Base-by-base conservation (phyloP, 1,140 invertebrate species). In the Drosophila persimilis region DNA sequence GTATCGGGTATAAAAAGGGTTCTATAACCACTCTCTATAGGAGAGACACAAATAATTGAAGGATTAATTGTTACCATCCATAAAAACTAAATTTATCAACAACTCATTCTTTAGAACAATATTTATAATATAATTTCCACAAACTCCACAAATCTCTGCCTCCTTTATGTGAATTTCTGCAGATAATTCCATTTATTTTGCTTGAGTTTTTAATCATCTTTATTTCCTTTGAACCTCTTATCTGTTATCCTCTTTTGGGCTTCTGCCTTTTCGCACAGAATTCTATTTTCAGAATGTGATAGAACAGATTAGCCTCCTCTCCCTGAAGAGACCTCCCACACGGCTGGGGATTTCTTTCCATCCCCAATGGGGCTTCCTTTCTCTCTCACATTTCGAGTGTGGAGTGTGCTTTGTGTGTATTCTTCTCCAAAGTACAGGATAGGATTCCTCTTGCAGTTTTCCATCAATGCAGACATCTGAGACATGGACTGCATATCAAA, bases 401-500 rank as follows among this genome's bases (percentile, higher is more conserved):
- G 51, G 51, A 31, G 44, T 56, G 31, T 67, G 67, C 45, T 69
- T 56, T 69, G 63, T 50, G 52, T 43, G 56, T 69, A 17, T 50
- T 11, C 47, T 17, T 15, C 8, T 50, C 17, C 39, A 57, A 11
- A 41, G 29, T 51, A 48, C 31, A 55, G 26, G 59, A 50, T 39
- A 5, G 43, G 50, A 70, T 15, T 55, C 48, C 57, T 71, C 51
- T 47, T 76, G 70, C 50, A 77, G 44, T 66, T 58, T 58, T 76
- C 66, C 70, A 77, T 83, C 79, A 83, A 59, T 52, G 62, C 60
- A 77, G 80, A 80, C 73, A 65, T 77, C 54, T 55, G 64, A 74
- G 61, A 67, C 81, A 63, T 64, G 73, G 29, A 71, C 50, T 88
- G 81, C 81, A 85, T 85, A 86, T 77, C 63, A 86, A 85, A 77